Conservation (phyloP, 2,888 invertebrate species). For the Agrilus cyanescens region DNA sequence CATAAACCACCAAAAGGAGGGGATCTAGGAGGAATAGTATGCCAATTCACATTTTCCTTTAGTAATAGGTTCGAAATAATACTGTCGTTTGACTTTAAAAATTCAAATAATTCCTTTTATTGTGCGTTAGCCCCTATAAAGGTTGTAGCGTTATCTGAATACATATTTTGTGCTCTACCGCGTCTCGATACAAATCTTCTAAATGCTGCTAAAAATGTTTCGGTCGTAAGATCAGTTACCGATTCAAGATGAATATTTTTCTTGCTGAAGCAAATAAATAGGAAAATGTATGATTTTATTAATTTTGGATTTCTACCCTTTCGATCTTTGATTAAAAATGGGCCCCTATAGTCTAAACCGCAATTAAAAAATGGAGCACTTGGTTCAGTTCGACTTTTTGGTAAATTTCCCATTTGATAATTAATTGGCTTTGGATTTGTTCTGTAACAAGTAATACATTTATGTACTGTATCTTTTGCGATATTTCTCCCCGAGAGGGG, state of each 20-base stretch:
- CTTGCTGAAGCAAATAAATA: slow-evolving; percentile 5
- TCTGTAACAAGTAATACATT: slow-evolving; percentile 6
- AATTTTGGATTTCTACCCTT: not conserved
- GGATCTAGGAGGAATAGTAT: no score
- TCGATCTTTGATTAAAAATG: not conserved
- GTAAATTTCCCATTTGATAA: slow-evolving; percentile 5
- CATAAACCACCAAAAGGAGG: not conserved
- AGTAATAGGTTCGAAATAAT: no score
- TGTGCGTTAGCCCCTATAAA: no score
- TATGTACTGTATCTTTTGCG: not conserved
- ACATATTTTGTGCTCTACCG: slow-evolving; percentile 1
- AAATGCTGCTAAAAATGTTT: slow-evolving; percentile 5
- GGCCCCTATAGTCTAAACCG: slow-evolving; percentile 16
- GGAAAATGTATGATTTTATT: no score
- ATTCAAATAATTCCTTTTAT: no score
- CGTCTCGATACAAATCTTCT: slow-evolving; percentile 4
- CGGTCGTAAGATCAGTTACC: slow-evolving; percentile 1
- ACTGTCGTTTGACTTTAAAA: no score
- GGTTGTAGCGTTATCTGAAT: not conserved
- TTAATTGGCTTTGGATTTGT: not conserved
- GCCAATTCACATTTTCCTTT: no score
- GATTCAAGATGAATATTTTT: slow-evolving; percentile 7
- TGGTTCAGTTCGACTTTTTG: not conserved
- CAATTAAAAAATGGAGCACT: slow-evolving; percentile 3
- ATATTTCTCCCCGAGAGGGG: slow-evolving; percentile 3